phyloP scores from a whole-genome alignment of 1,140 invertebrate genomes.

The Matsumurasca onukii region DNA sequence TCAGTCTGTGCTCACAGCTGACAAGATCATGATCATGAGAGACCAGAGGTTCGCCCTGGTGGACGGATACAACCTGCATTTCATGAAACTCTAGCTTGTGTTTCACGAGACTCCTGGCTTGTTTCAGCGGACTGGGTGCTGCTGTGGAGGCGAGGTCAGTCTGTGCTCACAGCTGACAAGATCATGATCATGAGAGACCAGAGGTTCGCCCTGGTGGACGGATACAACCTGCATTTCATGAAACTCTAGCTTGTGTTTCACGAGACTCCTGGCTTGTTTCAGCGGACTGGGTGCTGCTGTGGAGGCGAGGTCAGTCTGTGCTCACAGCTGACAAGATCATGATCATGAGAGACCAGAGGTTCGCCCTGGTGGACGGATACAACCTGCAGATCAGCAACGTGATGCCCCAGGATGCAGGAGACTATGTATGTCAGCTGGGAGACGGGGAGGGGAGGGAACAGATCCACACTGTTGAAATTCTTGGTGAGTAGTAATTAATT shows the following conservation, averaged over 20 bases:
- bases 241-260: background rate
- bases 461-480: conserved; percentile 59
- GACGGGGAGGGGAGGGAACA: conserved; percentile 63
- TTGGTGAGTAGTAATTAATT: too few species aligned
- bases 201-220: conserved; percentile 64
- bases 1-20: conserved; percentile 63
- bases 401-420: conserved; percentile 58
- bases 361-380: conserved; percentile 65
- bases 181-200: conserved; percentile 69
- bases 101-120: background rate
- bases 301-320: conserved; percentile 64
- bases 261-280: conserved; percentile 28
- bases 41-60: conserved; percentile 65
- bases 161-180: conserved; percentile 65
- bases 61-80: conserved; percentile 67
- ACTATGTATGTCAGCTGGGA: conserved; percentile 68
- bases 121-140: conserved; percentile 60
- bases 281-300: conserved; percentile 64
- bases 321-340: conserved; percentile 67
- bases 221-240: conserved; percentile 64
- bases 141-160: conserved; percentile 63
- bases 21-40: conserved; percentile 66
- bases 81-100: conserved; percentile 43
- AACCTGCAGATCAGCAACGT: conserved; percentile 67
- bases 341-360: conserved; percentile 64